phyloP scores from a whole-genome alignment of 2,888 invertebrate genomes.

The Elegia similella region DNA sequence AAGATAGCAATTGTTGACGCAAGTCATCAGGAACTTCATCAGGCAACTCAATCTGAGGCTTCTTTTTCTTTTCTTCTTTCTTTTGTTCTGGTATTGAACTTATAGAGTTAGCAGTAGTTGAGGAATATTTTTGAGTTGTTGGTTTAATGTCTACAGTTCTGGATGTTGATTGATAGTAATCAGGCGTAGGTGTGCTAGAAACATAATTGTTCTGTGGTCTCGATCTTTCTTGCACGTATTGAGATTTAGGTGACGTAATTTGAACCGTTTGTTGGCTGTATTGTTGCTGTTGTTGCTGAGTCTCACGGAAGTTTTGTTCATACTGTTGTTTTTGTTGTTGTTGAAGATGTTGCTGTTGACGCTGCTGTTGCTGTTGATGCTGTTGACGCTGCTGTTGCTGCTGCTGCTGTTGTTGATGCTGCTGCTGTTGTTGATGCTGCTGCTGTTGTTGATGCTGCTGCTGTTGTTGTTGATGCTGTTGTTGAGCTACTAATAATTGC shows the following conservation, averaged over 20 bases:
- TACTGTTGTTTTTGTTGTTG: slow-evolving; percentile 35
- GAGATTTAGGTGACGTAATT: slow-evolving; percentile 57
- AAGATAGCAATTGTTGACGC: slow-evolving; percentile 89
- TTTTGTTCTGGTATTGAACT: slow-evolving; percentile 63
- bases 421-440: slow-evolving; percentile 46
- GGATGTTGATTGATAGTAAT: slow-evolving; percentile 67
- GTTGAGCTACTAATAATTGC: slow-evolving; percentile 62
- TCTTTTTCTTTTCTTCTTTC: slow-evolving; percentile 81
- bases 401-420: slow-evolving; percentile 58
- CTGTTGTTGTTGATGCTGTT: slow-evolving; percentile 41
- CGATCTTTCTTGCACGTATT: slow-evolving; percentile 67
- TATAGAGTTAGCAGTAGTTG: slow-evolving; percentile 73
- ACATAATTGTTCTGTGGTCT: slow-evolving; percentile 53
- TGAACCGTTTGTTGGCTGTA: slow-evolving; percentile 55
- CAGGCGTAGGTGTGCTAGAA: slow-evolving; percentile 56
- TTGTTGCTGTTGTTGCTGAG: slow-evolving; percentile 35
- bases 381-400: slow-evolving; percentile 40
- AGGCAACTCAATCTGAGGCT: slow-evolving; percentile 83
- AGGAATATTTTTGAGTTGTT: slow-evolving; percentile 73
- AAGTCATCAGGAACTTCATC: slow-evolving; percentile 95
- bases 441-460: slow-evolving; percentile 51
- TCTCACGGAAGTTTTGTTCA: slow-evolving; percentile 39
- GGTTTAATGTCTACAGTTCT: slow-evolving; percentile 74
- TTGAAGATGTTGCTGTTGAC: slow-evolving; percentile 40
- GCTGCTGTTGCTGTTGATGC: slow-evolving; percentile 45